phyloP scores from a whole-genome alignment of 2,888 invertebrate genomes.

The Macrophya alboannulata region DNA sequence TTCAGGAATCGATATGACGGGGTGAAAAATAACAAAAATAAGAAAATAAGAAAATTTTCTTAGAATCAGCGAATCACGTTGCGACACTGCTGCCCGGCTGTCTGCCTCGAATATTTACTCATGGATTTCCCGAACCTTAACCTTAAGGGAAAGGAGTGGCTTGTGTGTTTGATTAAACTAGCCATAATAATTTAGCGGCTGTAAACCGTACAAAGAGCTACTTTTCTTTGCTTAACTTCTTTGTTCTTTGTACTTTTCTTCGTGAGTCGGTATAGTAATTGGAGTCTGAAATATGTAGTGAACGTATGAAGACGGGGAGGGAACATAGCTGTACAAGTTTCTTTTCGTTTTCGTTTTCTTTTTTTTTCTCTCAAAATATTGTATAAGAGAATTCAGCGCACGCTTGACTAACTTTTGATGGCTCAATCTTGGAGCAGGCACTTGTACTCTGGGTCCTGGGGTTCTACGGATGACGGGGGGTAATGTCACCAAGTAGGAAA shows the following conservation, averaged over 20 bases:
- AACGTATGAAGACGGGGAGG: background rate
- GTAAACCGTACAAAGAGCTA: background rate
- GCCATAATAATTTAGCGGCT: background rate
- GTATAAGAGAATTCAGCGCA: constrained; percentile 70
- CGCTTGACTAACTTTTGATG: constrained; percentile 74
- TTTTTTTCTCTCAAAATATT: constrained; percentile 11
- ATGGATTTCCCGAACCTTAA: background rate
- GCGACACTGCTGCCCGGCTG: background rate
- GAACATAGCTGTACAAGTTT: constrained; percentile 13
- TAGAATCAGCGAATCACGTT: background rate
- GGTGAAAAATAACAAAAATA: too few relatives aligned
- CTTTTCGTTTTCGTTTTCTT: too few relatives aligned
- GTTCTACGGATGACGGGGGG: constrained; percentile 32
- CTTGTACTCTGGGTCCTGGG: constrained; percentile 62
- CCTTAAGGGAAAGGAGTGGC: background rate
- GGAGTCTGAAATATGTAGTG: background rate
- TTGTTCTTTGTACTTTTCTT: background rate
- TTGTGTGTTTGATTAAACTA: background rate
- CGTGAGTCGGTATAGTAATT: background rate
- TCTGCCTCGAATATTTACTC: background rate
- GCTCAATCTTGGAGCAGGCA: constrained; percentile 72
- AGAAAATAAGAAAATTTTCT: background rate
- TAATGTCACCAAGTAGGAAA: constrained; percentile 65
- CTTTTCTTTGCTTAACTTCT: background rate
- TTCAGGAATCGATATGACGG: background rate